Evolutionary conservation across 2,113 vertebrate species (phyloP).

Genomic region (Catharus fuscescens): DNA sequence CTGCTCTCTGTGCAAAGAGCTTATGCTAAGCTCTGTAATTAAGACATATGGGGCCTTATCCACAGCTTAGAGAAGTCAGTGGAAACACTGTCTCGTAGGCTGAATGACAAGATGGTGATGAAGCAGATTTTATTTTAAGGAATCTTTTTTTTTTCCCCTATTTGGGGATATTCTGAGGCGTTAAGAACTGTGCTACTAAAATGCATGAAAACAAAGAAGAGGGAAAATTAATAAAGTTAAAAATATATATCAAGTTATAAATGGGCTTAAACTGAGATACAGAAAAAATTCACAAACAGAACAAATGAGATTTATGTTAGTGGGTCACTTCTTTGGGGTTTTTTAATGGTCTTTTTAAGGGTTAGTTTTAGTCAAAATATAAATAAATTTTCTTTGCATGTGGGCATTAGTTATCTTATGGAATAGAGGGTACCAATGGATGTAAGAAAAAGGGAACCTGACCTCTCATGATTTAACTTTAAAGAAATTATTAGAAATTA

Average conservation of each 20-base stretch:
- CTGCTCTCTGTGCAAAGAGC: conserved; percentile 22
- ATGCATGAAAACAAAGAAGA: background rate
- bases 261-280: background rate
- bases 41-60: conserved; percentile 52
- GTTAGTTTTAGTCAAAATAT: background rate
- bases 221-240: background rate
- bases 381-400: background rate
- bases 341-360: background rate
- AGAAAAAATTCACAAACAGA: background rate
- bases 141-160: background rate
- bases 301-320: conserved; percentile 1
- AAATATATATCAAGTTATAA: background rate
- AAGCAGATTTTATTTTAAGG: conserved; percentile 64
- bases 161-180: background rate
- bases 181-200: background rate
- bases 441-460: background rate
- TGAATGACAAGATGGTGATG: conserved; percentile 45
- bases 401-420: background rate
- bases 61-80: conserved; percentile 41
- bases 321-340: background rate
- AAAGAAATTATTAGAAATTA: background rate
- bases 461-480: background rate
- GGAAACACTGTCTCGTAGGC: conserved; percentile 21
- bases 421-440: background rate
- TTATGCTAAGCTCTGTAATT: conserved; percentile 53